phyloP scores from a whole-genome alignment of 1,140 invertebrate genomes.

The Eubasilissa regina region DNA sequence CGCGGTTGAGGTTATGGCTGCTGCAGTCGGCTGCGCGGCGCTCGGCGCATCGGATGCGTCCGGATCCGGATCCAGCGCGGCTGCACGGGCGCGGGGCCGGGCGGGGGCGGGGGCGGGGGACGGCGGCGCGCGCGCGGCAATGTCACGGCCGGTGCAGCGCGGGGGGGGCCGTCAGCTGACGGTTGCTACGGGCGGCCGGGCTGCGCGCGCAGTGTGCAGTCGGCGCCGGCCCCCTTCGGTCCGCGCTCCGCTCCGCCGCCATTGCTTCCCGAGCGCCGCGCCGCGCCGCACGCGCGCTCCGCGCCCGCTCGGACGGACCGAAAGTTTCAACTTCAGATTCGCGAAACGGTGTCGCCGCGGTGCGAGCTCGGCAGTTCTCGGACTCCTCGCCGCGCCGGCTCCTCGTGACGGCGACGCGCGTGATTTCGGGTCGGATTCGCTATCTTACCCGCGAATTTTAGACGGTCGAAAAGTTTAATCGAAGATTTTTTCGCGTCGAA shows the following conservation, averaged over 20 bases:
- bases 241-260: not conserved
- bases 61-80: constrained; percentile 70
- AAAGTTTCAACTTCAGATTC: constrained; percentile 16
- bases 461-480: constrained; percentile 14
- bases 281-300: not conserved
- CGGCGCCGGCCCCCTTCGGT: constrained; percentile 18
- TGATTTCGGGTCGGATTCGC: not conserved
- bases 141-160: constrained; percentile 64
- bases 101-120: constrained; percentile 71
- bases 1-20: constrained; percentile 65
- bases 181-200: constrained; percentile 17
- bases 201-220: constrained; percentile 34
- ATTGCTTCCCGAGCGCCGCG: not conserved
- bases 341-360: constrained; percentile 20
- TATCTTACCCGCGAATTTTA: not conserved
- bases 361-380: constrained; percentile 4
- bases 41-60: constrained; percentile 64
- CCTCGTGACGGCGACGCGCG: no score
- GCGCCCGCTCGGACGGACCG: no score
- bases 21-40: constrained; percentile 62
- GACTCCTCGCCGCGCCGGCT: no score
- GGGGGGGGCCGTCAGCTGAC: constrained; percentile 8
- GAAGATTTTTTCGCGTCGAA: not conserved
- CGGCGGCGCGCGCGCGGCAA: constrained; percentile 64
- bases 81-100: constrained; percentile 70